phyloP scores from a whole-genome alignment of 1,140 invertebrate species.

The Hirudo medicinalis region DNA sequence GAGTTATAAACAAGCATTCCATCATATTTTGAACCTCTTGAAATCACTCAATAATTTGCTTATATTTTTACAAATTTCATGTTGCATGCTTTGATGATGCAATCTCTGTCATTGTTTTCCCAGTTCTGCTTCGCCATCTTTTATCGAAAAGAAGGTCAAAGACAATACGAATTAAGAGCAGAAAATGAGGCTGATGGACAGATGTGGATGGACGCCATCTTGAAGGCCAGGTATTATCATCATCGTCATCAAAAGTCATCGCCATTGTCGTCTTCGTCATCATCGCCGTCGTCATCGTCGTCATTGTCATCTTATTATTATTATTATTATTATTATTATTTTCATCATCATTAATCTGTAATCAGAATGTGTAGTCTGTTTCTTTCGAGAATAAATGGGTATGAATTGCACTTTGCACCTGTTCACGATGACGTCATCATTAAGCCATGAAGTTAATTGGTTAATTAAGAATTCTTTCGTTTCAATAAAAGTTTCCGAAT shows the following conservation, averaged over 20 bases:
- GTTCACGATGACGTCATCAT: too few species aligned
- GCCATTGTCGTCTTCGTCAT: not conserved
- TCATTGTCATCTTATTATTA: not conserved
- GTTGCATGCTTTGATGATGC: not conserved
- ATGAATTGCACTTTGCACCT: too few species aligned
- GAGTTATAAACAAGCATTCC: not conserved
- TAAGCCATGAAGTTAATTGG: too few species aligned
- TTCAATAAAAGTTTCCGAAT: too few species aligned
- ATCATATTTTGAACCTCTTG: not conserved
- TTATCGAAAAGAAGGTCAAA: slow-evolving; percentile 68
- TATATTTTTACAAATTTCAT: not conserved
- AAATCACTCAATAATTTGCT: not conserved
- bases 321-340: not conserved
- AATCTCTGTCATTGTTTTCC: slow-evolving; percentile 33
- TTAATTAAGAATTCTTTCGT: too few species aligned
- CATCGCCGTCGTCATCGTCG: too few species aligned
- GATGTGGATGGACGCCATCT: slow-evolving; percentile 75
- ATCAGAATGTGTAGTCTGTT: not conserved
- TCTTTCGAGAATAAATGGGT: too few species aligned
- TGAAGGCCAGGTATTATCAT: slow-evolving; percentile 58
- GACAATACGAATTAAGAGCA: slow-evolving; percentile 72
- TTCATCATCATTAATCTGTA: not conserved
- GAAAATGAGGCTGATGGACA: slow-evolving; percentile 70
- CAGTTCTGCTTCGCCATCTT: slow-evolving; percentile 80
- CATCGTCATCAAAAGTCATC: too few species aligned